Conservation (phyloP, 2,888 invertebrate species). For the Venustoraphidia nigricollis region DNA sequence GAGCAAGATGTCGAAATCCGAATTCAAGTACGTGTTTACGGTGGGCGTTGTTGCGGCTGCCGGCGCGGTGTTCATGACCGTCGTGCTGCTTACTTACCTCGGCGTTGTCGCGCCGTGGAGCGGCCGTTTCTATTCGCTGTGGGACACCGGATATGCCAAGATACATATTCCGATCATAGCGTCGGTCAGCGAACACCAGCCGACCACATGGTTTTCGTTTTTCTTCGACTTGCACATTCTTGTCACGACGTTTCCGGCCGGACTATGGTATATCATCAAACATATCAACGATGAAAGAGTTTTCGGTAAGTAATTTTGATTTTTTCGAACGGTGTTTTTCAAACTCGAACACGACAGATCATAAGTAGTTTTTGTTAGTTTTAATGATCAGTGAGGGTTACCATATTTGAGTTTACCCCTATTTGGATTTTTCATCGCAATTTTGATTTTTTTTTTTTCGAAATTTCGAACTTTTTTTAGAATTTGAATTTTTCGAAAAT, state of each 20-base stretch:
- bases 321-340: constrained; percentile 4
- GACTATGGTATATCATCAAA: constrained; percentile 97
- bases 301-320: constrained; percentile 57
- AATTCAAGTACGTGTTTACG: constrained; percentile 77
- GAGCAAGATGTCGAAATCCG: constrained; percentile 70
- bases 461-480: no score
- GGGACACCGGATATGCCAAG: constrained; percentile 99
- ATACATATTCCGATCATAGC: constrained; percentile 99
- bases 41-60: constrained; percentile 64
- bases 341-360: neutral
- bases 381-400: no score
- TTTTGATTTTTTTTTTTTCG: no score
- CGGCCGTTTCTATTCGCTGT: constrained; percentile 92
- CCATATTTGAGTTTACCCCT: no score
- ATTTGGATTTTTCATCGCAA: no score
- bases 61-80: constrained; percentile 61
- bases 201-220: constrained; percentile 98
- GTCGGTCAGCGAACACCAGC: constrained; percentile 98
- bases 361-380: neutral
- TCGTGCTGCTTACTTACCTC: constrained; percentile 81
- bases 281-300: constrained; percentile 94
- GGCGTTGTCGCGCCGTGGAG: constrained; percentile 96
- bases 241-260: constrained; percentile 93
- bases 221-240: constrained; percentile 97
- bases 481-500: no score